Evolutionary conservation across 2,113 vertebrate species (phyloP), one percentile per base, ranked within the genome.

Genomic region (Gobius niger): DNA sequence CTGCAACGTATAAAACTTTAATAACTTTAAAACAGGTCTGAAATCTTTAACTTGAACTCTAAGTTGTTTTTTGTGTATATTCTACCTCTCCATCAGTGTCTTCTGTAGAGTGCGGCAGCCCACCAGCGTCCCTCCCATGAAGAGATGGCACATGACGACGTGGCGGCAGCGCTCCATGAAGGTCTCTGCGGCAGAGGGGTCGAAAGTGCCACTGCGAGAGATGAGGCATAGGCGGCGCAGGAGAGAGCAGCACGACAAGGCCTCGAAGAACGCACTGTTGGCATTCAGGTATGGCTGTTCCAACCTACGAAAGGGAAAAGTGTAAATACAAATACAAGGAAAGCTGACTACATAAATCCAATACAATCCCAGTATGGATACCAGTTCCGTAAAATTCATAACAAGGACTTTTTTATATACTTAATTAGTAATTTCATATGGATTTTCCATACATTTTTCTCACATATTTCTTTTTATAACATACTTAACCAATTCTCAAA

Each of bases 211-310:
- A 0, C 94, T 94, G 74, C 96, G 95, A 6, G 98, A 99, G 61
- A 99, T 92, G 50, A 99, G 91, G 88, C 98, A 99, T 75, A 99
- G 87, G 0, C 96, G 94, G 75, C 93, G 94, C 75, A 99, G 94
- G 5, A 88, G 88, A 0, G 89, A 81, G 81, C 97, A 99, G 66
- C 94, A 93, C 82, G 95, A 93, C 77, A 99, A 90, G 0, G 96
- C 96, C 82, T 96, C 94, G 71, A 98, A 99, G 92, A 99, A 99
- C 56, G 93, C 91, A 0, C 88, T 64, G 0, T 94, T 96, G 10
- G 95, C 96, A 0, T 90, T 95, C 85, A 98, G 93, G 81, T 98
- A 95, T 0, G 96, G 97, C 91, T 99, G 96, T 87, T 99, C 97
- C 53, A 99, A 92, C 88, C 97, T 99, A 86, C 0, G 1, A 24